Percentiles rank a stretch among this genome's conserved stretches.
Conservation (phyloP, 2,113 vertebrate species). For the Bubo blakistoni region DNA sequence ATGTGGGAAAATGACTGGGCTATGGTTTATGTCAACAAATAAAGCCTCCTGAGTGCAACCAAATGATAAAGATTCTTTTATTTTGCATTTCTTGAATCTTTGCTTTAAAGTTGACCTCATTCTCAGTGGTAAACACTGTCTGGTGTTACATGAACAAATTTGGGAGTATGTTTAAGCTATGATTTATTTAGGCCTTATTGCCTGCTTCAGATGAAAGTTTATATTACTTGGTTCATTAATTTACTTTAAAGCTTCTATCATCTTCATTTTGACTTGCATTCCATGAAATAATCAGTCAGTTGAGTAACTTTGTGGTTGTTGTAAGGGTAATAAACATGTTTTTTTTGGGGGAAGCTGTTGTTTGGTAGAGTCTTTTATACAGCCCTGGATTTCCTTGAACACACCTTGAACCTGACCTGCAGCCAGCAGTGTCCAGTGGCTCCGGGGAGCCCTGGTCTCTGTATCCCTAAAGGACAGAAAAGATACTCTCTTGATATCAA, state of each 20-base stretch:
- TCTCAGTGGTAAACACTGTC: background rate
- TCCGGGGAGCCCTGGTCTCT: fast-evolving
- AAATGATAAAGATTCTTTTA: background rate
- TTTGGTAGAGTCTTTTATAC: fast-evolving
- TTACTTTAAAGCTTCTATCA: background rate
- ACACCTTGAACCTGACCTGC: too few species aligned
- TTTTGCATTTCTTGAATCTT: background rate
- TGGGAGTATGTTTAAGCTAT: background rate
- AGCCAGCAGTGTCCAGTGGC: background rate
- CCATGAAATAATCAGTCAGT: background rate
- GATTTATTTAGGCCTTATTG: background rate
- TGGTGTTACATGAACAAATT: background rate
- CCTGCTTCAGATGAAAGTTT: background rate
- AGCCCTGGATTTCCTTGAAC: background rate
- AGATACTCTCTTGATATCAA: too few species aligned
- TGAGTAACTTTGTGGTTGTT: background rate
- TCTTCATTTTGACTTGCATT: background rate
- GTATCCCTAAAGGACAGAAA: too few species aligned
- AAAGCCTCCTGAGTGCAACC: background rate
- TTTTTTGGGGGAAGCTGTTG: background rate
- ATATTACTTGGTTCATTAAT: background rate
- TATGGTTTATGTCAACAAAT: fast-evolving
- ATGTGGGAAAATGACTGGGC: background rate
- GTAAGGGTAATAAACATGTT: background rate
- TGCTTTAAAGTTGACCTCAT: background rate